Conservation (phyloP, 2,113 vertebrate genomes). For the Stigmatopora nigra region DNA sequence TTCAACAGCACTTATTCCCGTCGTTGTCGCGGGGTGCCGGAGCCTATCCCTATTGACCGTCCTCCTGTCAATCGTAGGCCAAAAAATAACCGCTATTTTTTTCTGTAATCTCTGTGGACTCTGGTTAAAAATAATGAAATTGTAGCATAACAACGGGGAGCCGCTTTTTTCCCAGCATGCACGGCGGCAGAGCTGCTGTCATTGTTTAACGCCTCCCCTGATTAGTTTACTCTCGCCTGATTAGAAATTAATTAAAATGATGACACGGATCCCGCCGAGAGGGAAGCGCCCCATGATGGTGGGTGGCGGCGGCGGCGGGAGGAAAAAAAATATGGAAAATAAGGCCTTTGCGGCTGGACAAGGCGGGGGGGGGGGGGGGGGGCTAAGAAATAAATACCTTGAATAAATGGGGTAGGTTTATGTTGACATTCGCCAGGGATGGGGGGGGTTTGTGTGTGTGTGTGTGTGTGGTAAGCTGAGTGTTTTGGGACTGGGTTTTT, state of each 20-base stretch:
- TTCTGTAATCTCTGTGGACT: no score
- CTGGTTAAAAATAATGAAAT: no score
- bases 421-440: constrained; percentile 58
- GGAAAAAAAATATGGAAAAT: constrained; percentile 18
- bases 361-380: constrained; percentile 3
- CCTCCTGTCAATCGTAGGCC: no score
- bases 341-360: constrained; percentile 16
- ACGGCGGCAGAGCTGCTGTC: constrained; percentile 62
- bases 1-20: no score
- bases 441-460: constrained; percentile 37
- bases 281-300: constrained; percentile 37
- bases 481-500: constrained; percentile 44
- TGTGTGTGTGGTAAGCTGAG: constrained; percentile 52
- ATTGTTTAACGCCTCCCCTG: constrained; percentile 72
- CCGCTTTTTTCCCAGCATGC: constrained; percentile 57
- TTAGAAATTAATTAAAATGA: constrained; percentile 81
- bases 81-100: no score
- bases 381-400: constrained; percentile 19
- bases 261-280: constrained; percentile 72
- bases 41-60: no score
- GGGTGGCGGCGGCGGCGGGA: constrained; percentile 27
- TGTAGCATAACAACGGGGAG: constrained; percentile 39
- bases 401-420: constrained; percentile 18
- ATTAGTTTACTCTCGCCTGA: constrained; percentile 79
- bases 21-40: no score